These are phyloP conservation scores for Cataglyphis livida DNA, from an alignment of 2,888 invertebrate species.

Conservation along the genomic window DNA sequence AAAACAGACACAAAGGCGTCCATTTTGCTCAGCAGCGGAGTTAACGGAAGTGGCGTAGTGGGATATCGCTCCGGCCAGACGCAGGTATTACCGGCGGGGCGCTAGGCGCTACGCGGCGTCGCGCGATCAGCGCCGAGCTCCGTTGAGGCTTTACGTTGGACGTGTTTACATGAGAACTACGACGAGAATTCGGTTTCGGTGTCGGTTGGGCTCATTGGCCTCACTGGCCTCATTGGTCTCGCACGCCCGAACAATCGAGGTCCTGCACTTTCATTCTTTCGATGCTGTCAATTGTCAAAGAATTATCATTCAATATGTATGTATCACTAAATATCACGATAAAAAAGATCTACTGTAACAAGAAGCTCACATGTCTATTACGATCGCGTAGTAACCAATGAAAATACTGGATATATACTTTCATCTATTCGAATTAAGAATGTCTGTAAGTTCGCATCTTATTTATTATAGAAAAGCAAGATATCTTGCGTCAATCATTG, in stretches of 20 bases:
- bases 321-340: no score
- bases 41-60: constrained; percentile 85
- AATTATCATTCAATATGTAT: no score
- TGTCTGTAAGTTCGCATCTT: background rate
- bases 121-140: background rate
- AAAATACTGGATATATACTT: background rate
- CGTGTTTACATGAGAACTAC: background rate
- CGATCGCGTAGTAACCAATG: background rate
- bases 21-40: constrained; percentile 85
- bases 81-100: constrained; percentile 70
- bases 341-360: no score
- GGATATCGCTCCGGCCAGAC: constrained; percentile 75
- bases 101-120: constrained; percentile 38
- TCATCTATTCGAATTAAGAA: background rate
- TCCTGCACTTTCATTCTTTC: background rate
- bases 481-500: background rate
- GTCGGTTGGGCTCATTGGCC: no score
- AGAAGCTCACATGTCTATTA: background rate
- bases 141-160: background rate
- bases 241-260: no score
- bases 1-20: constrained; percentile 86
- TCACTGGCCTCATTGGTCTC: no score
- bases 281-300: background rate
- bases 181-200: background rate
- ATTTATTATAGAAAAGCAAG: background rate